Conservation (phyloP, 2,888 invertebrate species). For the Brachypalpus laphriformis region DNA sequence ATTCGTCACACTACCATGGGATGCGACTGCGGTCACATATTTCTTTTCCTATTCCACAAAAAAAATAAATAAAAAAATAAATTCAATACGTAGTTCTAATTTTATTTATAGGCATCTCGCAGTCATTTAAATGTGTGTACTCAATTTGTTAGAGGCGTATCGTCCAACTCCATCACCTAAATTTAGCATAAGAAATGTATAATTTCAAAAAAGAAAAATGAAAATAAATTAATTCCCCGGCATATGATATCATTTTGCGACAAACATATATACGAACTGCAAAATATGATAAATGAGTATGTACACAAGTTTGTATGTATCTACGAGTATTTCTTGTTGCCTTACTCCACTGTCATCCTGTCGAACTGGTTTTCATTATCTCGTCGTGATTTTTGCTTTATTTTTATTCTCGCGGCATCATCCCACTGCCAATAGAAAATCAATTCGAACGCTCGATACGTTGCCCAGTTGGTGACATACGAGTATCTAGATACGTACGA, state of each 20-base stretch:
- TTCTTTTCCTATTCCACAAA: not conserved
- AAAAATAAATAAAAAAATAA: not conserved
- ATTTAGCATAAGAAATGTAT: conserved; percentile 12
- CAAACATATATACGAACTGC: not conserved
- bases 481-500: no score
- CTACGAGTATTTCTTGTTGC: not conserved
- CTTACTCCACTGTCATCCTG: conserved; percentile 23
- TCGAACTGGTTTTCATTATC: conserved; percentile 38
- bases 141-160: conserved; percentile 39
- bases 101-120: conserved; percentile 28
- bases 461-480: not conserved
- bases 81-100: not conserved
- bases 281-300: not conserved
- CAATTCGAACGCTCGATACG: not conserved
- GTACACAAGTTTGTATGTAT: not conserved
- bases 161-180: conserved; percentile 24
- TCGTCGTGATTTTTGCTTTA: not conserved
- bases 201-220: not conserved
- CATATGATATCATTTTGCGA: conserved; percentile 42
- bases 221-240: conserved; percentile 26
- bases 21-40: not conserved
- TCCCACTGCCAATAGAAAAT: not conserved
- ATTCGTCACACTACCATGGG: no score
- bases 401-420: not conserved
- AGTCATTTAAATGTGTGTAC: conserved; percentile 3